phyloP scores from a whole-genome alignment of 2,888 invertebrate genomes.

The Lepas anatifera region DNA sequence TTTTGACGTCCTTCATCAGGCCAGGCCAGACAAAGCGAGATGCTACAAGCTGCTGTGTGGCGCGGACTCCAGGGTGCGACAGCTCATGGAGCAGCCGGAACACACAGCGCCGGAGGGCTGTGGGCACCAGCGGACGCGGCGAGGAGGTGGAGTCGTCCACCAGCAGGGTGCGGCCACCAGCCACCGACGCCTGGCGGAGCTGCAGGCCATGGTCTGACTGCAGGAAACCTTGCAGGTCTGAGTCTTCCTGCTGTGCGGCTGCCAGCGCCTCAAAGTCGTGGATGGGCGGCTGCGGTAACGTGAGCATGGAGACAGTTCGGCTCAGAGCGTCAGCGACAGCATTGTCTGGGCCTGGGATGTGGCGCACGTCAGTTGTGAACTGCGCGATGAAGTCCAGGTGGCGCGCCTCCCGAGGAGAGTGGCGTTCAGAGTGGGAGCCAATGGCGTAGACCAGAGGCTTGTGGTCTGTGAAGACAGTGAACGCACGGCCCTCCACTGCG shows the following conservation, averaged over 20 bases:
- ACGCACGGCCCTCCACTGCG: neutral
- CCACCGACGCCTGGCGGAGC: neutral
- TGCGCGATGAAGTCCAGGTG: neutral
- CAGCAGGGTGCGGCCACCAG: neutral
- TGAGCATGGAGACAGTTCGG: neutral
- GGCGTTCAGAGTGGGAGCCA: neutral
- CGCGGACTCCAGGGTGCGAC: slow-evolving; percentile 19
- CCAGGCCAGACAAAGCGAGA: slow-evolving; percentile 17
- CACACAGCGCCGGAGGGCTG: neutral
- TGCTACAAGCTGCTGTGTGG: neutral
- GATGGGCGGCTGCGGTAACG: neutral
- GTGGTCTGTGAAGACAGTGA: neutral
- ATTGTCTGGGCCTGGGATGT: neutral
- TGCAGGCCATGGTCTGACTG: neutral
- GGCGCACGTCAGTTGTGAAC: neutral
- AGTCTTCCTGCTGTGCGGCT: neutral
- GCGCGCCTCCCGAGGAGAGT: neutral
- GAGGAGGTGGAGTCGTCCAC: neutral
- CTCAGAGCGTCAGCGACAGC: neutral
- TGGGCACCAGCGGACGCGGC: neutral
- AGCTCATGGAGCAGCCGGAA: slow-evolving; percentile 14
- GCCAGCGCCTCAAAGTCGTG: neutral
- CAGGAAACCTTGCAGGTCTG: neutral
- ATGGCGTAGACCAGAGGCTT: neutral
- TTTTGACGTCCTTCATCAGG: slow-evolving; percentile 15